phyloP scores from a whole-genome alignment of 2,888 invertebrate species.

The Ditylenchus weischeri region DNA sequence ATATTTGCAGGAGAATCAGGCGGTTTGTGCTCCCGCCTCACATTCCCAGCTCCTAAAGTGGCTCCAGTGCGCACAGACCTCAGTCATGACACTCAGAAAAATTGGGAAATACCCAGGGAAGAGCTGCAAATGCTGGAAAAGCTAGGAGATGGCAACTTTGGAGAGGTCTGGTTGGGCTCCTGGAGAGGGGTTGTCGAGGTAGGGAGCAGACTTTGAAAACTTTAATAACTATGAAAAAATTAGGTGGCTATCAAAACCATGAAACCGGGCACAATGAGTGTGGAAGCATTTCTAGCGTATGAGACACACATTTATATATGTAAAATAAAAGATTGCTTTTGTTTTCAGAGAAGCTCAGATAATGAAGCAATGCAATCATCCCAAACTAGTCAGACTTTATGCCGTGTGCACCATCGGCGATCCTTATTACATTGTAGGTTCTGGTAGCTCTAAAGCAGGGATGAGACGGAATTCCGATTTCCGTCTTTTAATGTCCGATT shows the following conservation, averaged over 20 bases:
- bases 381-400: conserved; percentile 84
- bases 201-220: neutral
- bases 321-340: conserved; percentile 6
- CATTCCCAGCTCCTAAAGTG: conserved; percentile 87
- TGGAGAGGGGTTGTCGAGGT: conserved; percentile 84
- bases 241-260: conserved; percentile 91
- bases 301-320: neutral
- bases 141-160: conserved; percentile 91
- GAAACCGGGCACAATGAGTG: conserved; percentile 92
- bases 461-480: too few species aligned
- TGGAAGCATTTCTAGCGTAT: conserved; percentile 77
- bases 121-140: conserved; percentile 83
- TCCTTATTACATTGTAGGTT: conserved; percentile 81
- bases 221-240: neutral
- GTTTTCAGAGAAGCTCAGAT: conserved; percentile 80
- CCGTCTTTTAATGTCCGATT: too few species aligned
- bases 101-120: conserved; percentile 87
- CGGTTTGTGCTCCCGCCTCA: conserved; percentile 88
- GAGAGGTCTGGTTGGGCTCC: conserved; percentile 74
- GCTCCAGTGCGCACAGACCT: conserved; percentile 95
- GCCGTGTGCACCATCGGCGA: conserved; percentile 91
- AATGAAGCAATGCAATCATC: conserved; percentile 97
- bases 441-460: too few species aligned
- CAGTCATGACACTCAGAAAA: conserved; percentile 86
- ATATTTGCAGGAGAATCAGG: conserved; percentile 75